Conservation (phyloP, 2,888 invertebrate genomes). For the Dryocosmus kuriphilus region DNA sequence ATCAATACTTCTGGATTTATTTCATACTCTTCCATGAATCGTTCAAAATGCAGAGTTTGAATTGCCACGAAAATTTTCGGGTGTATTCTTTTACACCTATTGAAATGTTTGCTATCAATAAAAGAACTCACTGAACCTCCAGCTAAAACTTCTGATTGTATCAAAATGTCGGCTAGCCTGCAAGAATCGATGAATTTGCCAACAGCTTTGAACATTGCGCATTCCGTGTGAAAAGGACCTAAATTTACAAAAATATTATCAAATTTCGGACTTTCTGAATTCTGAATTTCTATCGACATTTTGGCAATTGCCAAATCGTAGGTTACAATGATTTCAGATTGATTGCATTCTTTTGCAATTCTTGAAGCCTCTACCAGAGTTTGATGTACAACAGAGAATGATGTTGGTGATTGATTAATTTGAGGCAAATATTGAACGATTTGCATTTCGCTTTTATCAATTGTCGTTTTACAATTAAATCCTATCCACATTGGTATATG, state of each 20-base stretch:
- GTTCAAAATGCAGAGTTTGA: conserved; percentile 31
- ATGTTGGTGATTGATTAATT: conserved; percentile 63
- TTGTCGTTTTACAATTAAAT: conserved; percentile 55
- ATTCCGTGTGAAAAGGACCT: conserved; percentile 64
- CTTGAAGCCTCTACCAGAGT: conserved; percentile 59
- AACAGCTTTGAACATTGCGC: conserved; percentile 53
- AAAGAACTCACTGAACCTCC: conserved; percentile 50
- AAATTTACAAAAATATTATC: conserved; percentile 70
- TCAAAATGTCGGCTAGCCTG: conserved; percentile 48
- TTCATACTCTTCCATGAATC: not conserved
- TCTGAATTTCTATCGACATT: conserved; percentile 62
- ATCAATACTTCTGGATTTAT: not conserved
- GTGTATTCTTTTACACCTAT: conserved; percentile 52
- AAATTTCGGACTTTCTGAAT: conserved; percentile 61
- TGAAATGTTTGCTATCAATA: conserved; percentile 51
- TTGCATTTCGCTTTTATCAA: conserved; percentile 56
- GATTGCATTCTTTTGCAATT: conserved; percentile 58
- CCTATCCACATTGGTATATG: conserved; percentile 59
- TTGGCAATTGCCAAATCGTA: conserved; percentile 48
- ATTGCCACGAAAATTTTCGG: conserved; percentile 41
- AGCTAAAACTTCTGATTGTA: conserved; percentile 47
- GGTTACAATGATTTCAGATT: conserved; percentile 60
- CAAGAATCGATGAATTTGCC: conserved; percentile 61
- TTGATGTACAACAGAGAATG: conserved; percentile 57
- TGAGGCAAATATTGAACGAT: conserved; percentile 60